phyloP scores from a whole-genome alignment of 2,797 vertebrate species.

The Oreochromis mossambicus region DNA sequence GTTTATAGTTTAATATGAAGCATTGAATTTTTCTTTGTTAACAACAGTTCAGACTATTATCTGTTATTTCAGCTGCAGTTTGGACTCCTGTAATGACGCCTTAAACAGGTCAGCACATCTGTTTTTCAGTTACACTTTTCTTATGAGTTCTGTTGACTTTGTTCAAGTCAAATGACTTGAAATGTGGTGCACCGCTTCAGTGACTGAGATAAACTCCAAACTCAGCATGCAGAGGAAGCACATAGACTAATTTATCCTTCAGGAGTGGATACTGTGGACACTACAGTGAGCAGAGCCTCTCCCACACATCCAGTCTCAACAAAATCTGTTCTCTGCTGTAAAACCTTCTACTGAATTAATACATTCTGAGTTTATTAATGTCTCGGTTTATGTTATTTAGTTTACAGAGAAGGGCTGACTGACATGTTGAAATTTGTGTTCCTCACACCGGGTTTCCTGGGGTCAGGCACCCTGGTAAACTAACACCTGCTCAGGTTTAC shows the following conservation, averaged over 20 bases:
- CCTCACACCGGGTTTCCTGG: background rate
- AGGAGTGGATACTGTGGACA: background rate
- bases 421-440: background rate
- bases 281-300: fast-evolving
- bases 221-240: background rate
- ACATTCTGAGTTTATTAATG: background rate
- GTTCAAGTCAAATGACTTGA: background rate
- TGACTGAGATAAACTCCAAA: background rate
- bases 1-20: background rate
- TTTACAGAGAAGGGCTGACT: background rate
- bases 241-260: background rate
- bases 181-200: fast-evolving
- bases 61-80: background rate
- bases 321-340: background rate
- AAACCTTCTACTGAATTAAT: background rate
- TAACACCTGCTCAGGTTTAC: background rate
- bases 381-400: background rate
- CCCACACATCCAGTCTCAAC: fast-evolving
- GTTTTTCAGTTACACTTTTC: background rate
- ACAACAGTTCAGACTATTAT: background rate
- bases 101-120: background rate
- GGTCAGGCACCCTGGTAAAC: background rate
- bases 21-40: fast-evolving
- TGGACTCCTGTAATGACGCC: fast-evolving
- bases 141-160: background rate